A percentile compares a stretch with the other conserved stretches of the same genome.
These are phyloP conservation scores for Chlamydotis undulata DNA, from an alignment of 2,113 vertebrate species.

Conservation along the genomic window DNA sequence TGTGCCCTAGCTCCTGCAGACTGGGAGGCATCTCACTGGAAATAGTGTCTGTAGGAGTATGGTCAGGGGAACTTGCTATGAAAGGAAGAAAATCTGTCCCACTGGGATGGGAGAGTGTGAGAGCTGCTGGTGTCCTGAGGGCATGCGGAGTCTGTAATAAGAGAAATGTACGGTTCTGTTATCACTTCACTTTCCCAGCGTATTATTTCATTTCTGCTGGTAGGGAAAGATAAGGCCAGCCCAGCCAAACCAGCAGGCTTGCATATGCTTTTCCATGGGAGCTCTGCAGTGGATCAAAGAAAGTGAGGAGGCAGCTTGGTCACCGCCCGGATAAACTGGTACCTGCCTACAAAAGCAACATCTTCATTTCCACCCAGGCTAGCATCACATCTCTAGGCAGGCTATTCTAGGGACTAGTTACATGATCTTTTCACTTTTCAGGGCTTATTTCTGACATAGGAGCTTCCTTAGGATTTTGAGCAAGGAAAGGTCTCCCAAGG, in stretches of 20 bases:
- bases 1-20: neutral
- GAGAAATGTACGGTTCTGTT: neutral
- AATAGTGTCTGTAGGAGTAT: neutral
- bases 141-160: neutral
- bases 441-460: neutral
- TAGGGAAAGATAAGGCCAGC: neutral
- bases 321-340: neutral
- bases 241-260: neutral
- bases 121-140: neutral
- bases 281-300: neutral
- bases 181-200: neutral
- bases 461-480: neutral
- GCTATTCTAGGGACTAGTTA: neutral
- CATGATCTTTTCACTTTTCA: neutral
- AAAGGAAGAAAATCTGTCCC: neutral
- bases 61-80: fast-evolving
- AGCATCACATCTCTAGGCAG: neutral
- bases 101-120: neutral
- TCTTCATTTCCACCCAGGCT: neutral
- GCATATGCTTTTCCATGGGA: neutral
- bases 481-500: neutral
- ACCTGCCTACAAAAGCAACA: neutral
- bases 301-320: neutral
- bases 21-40: neutral
- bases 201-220: neutral